Base-by-base conservation (phyloP, 2,113 vertebrate genomes). In the Dryoscopus gambensis region DNA sequence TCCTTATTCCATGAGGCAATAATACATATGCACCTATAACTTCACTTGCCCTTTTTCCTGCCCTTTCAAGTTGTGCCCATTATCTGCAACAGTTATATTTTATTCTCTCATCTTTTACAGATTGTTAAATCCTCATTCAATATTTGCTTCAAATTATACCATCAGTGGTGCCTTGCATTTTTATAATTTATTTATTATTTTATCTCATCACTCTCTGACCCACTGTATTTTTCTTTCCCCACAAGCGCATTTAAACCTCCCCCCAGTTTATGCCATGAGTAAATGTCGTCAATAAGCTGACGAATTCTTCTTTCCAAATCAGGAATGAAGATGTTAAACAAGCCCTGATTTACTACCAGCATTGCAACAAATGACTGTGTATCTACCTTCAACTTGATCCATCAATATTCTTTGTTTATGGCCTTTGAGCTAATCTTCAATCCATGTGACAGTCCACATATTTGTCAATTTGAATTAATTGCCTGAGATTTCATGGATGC, bases 401-500 rank as follows among this genome's bases (percentile, higher is more conserved):
- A 88, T 96, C 83, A 88, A 64, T 93, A 95, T 89, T 71, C 35
- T 91, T 93, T 78, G 60, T 92, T 95, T 95, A 92, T 84, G 52
- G 79, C n/a, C 92, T 90, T 94, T 95, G 67, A 94, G 82, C 71
- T 91, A 77, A 88, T 93, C 82, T 96, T 91, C 87, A 91, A 40
- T 86, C 59, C 60, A 75, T 59, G 76, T 2, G 7, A 94, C 85
- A 90, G 75, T 87, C 44, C 15, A 6, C 62, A 59, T 95, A 84
- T 92, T 95, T 88, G 88, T 92, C 90, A 88, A 87, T 94, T 88
- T 90, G 40, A 92, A 95, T 93, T 92, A 83, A 93, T 81, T 93
- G 59, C 60, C 47, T 77, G 40, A 84, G 76, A 69, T 84, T 90
- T 88, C 85, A 80, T 83, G 53, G 87, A 60, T 74, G 80, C 52